These are phyloP conservation scores for Alligator sinensis DNA, from an alignment of 2,113 vertebrate genomes.

Conservation along the genomic window DNA sequence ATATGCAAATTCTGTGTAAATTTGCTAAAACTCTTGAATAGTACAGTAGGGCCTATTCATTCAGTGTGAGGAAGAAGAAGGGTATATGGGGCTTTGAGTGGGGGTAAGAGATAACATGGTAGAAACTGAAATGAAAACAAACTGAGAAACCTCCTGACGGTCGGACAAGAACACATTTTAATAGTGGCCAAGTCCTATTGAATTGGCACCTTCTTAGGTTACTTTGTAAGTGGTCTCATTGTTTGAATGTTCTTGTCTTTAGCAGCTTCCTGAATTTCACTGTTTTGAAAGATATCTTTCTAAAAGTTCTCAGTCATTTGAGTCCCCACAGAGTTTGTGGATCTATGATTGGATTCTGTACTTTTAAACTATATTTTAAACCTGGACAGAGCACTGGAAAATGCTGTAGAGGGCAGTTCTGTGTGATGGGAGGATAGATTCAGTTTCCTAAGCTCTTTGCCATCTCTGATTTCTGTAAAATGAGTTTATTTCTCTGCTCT, in stretches of 20 bases:
- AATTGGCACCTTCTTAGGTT: not conserved
- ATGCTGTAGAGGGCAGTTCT: not conserved
- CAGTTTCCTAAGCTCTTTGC: not conserved
- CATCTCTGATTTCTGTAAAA: not conserved
- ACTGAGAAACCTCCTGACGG: no score
- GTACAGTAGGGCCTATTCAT: no score
- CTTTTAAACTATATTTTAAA: not conserved
- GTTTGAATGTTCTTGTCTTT: no score
- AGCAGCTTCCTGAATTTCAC: not conserved
- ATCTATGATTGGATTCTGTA: not conserved
- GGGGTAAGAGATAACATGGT: no score
- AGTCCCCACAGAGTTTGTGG: not conserved
- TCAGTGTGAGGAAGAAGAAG: no score
- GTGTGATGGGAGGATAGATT: not conserved
- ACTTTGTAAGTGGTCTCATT: no score
- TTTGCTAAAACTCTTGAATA: no score
- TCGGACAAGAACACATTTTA: not conserved
- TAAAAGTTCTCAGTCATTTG: not conserved
- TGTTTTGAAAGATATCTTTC: not conserved
- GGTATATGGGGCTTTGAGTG: no score
- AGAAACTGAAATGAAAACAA: no score
- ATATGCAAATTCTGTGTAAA: no score
- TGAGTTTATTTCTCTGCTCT: not conserved
- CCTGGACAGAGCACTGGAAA: not conserved
- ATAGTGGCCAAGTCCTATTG: not conserved